phyloP scores from a whole-genome alignment of 2,797 vertebrate species.

The Pipistrellus pipistrellus region DNA sequence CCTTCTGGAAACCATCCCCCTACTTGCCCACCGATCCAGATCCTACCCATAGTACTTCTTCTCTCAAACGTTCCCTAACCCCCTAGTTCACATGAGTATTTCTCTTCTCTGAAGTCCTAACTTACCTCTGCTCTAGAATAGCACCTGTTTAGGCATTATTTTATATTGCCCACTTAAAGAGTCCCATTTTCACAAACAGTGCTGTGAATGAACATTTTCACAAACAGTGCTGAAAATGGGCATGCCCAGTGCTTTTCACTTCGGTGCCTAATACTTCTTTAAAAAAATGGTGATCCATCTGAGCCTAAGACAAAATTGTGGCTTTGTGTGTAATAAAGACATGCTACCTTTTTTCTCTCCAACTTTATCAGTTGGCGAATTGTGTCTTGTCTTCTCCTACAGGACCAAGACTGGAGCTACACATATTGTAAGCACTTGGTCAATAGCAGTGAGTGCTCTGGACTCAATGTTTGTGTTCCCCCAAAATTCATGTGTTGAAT shows the following conservation, averaged over 20 bases:
- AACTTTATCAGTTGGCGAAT: background rate
- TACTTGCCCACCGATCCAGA: background rate
- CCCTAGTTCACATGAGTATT: background rate
- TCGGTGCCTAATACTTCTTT: background rate
- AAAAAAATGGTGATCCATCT: background rate
- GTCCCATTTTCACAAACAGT: background rate
- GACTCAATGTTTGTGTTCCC: background rate
- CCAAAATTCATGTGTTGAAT: background rate
- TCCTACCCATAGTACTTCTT: background rate
- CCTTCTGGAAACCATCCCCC: background rate
- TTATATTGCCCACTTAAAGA: background rate
- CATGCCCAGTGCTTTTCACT: background rate
- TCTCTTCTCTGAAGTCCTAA: conserved; percentile 45
- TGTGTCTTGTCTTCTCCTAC: background rate
- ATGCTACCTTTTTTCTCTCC: background rate
- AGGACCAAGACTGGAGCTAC: background rate
- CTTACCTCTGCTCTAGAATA: background rate
- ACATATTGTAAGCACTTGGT: background rate
- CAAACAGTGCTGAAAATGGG: background rate
- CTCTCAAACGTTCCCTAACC: background rate
- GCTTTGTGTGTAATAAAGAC: background rate
- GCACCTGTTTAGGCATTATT: background rate
- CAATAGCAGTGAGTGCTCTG: background rate
- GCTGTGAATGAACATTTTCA: background rate
- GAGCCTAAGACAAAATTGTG: background rate